Base-by-base conservation (phyloP, 2,888 invertebrate genomes). In the Baccha elongata region DNA sequence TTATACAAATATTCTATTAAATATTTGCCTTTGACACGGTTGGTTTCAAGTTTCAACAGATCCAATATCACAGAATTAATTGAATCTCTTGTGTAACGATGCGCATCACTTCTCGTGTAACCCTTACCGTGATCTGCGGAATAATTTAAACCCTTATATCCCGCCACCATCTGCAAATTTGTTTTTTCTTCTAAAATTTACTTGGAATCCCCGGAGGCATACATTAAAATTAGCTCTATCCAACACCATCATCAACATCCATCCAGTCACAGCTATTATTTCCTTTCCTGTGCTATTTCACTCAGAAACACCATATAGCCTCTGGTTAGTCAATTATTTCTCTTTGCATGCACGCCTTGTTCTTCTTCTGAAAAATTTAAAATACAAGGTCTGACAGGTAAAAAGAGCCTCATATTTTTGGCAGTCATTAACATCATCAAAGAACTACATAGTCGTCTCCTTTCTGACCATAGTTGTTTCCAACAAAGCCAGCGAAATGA, bases 281-380 rank as follows among this genome's bases (percentile, higher is more conserved):
- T 11, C 15, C 13, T 17, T 44, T 15, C 32, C 11, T 32, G n/a
- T 2, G 37, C 13, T 40, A 13, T 17, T 26, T 11, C 26, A 15
- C 40, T 23, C 58, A 60, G 44, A 60, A 60, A 11, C n/a, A 44
- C 44, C 15, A 42, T 7, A 23, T 26, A 40, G 60, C 60, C 44
- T 13, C 44, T n/a, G 44, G 44, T 29, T 2, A 60, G 60, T 60
- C 60, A 60, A 44, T 44, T 60, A 60, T 19, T 35, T 2, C 3
- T 13, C 13, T 10, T 55, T 32, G 32, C 32, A 53, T 40, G 37
- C 13, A n/a, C 13, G 53, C 32, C 53, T 53, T 35, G 8, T 58
- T 23, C n/a, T 37, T 26, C 40, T 15, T 35, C 23, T 19, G 23
- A 5, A 37, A 55, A 58, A 23, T 8, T 58, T 40, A 40, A 55